These are phyloP conservation scores for Uropsilus gracilis DNA, from an alignment of 2,113 vertebrate genomes.

Conservation along the genomic window DNA sequence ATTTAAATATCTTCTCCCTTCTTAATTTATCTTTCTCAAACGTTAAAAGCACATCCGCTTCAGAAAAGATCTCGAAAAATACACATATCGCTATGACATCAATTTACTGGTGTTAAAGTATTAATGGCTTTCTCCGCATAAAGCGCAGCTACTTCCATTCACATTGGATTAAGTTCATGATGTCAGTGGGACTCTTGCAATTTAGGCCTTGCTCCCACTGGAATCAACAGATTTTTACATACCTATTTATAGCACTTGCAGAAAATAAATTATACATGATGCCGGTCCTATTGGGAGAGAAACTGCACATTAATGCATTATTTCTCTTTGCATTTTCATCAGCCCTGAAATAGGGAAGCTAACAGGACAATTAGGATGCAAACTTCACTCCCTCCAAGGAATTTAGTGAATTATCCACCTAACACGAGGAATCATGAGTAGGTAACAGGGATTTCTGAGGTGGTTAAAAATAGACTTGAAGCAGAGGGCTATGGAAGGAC, in stretches of 20 bases:
- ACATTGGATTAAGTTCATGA: slow-evolving; percentile 67
- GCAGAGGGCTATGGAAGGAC: background rate
- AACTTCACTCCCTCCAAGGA: slow-evolving; percentile 70
- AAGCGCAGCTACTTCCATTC: background rate
- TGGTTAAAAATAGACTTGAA: slow-evolving; percentile 73
- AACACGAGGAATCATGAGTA: slow-evolving; percentile 56
- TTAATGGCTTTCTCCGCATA: slow-evolving; percentile 22
- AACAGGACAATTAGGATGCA: slow-evolving; percentile 77
- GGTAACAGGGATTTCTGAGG: slow-evolving; percentile 62
- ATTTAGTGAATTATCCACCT: slow-evolving; percentile 66
- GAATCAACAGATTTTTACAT: slow-evolving; percentile 71
- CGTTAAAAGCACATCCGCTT: background rate
- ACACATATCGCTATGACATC: background rate
- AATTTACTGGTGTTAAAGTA: slow-evolving; percentile 60
- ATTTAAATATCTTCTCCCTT: background rate
- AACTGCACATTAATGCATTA: slow-evolving; percentile 71
- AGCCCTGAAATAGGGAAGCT: slow-evolving; percentile 65
- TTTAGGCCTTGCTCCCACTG: slow-evolving; percentile 55
- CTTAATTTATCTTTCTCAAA: background rate
- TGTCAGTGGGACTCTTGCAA: slow-evolving; percentile 73
- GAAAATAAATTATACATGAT: slow-evolving; percentile 82
- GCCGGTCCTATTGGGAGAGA: slow-evolving; percentile 63
- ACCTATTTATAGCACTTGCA: slow-evolving; percentile 76
- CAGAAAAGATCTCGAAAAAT: background rate
- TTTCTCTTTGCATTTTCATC: slow-evolving; percentile 80